A percentile compares a stretch with the other conserved stretches of the same genome.
phyloP scores from a whole-genome alignment of 2,797 vertebrate species.

The Fundulus diaphanus region DNA sequence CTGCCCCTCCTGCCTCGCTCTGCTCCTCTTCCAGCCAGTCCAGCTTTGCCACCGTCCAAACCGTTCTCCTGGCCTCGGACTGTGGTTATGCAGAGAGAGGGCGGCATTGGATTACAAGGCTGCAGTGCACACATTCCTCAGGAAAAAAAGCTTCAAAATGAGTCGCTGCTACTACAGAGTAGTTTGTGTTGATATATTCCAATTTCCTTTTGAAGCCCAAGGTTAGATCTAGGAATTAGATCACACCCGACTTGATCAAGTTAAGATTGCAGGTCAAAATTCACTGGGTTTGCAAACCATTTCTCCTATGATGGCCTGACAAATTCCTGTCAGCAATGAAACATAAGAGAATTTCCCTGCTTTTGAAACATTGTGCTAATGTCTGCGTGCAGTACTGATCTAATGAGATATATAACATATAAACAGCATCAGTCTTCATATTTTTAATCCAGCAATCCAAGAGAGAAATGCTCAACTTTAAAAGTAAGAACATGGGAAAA shows the following conservation, averaged over 20 bases:
- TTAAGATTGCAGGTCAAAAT: neutral
- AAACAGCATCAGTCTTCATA: no score
- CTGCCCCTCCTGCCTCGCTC: conserved; percentile 93
- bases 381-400: neutral
- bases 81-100: conserved; percentile 54
- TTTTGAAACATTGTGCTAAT: neutral
- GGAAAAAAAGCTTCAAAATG: neutral
- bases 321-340: no score
- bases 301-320: neutral
- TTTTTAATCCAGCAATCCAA: no score
- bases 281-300: neutral
- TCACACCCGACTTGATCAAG: neutral
- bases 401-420: neutral
- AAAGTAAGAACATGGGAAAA: no score
- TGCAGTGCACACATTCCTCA: neutral
- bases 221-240: neutral
- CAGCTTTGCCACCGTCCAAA: conserved; percentile 89
- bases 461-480: no score
- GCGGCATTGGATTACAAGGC: conserved; percentile 2
- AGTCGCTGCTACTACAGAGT: neutral
- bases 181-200: no score
- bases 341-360: neutral
- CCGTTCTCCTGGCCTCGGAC: conserved; percentile 98
- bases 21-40: conserved; percentile 88
- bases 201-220: neutral